Evolutionary conservation across 2,113 vertebrate genomes (phyloP).

Genomic region (Rynchops niger): DNA sequence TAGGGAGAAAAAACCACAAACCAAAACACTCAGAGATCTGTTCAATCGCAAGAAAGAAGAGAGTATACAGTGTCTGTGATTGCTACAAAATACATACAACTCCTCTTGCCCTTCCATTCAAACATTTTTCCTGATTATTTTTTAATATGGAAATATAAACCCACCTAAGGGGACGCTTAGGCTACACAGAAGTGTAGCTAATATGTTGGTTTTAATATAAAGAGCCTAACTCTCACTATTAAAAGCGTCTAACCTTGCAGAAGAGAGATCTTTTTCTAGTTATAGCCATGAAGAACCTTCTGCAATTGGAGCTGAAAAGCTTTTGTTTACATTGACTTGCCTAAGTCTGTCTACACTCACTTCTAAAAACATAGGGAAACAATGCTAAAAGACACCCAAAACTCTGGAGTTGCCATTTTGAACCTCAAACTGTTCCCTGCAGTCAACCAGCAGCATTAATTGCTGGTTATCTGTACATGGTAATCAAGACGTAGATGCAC

Average conservation of each 20-base stretch:
- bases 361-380: neutral
- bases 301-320: neutral
- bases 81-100: neutral
- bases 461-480: neutral
- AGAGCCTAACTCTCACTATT: neutral
- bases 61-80: neutral
- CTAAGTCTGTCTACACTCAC: neutral
- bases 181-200: neutral
- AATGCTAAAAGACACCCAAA: neutral
- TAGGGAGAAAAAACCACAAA: neutral
- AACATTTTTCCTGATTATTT: neutral
- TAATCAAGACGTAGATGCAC: constrained; percentile 12
- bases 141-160: neutral
- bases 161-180: neutral
- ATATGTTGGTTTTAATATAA: neutral
- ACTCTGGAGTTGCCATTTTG: neutral
- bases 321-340: neutral
- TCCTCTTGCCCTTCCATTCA: neutral
- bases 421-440: neutral
- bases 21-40: neutral
- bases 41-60: neutral
- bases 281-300: neutral
- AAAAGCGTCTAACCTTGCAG: neutral
- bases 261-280: neutral
- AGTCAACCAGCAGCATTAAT: neutral